These are phyloP conservation scores for Leucophora obtusa DNA, from an alignment of 2,888 invertebrate genomes.

Conservation along the genomic window DNA sequence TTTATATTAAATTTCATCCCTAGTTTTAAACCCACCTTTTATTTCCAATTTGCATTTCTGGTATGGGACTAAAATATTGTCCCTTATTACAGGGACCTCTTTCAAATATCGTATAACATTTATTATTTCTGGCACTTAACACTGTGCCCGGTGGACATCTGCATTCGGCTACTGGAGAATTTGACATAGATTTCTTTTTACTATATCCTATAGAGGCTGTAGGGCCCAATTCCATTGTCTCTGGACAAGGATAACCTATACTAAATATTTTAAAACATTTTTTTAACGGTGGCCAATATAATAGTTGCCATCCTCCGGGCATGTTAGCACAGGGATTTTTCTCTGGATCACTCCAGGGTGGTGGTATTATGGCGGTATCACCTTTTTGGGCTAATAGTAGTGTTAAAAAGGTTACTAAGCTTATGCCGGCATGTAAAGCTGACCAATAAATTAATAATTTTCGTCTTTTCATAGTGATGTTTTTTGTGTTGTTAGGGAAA, in stretches of 20 bases:
- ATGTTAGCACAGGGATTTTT: slow-evolving; percentile 90
- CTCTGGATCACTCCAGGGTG: slow-evolving; percentile 91
- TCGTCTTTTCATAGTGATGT: slow-evolving; percentile 69
- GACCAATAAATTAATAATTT: slow-evolving; percentile 72
- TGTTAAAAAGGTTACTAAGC: slow-evolving; percentile 68
- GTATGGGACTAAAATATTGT: slow-evolving; percentile 87
- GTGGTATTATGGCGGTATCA: slow-evolving; percentile 83
- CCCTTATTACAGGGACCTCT: slow-evolving; percentile 86
- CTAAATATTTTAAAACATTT: slow-evolving; percentile 93
- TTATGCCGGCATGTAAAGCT: slow-evolving; percentile 70
- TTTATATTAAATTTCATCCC: not conserved
- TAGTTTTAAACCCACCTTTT: slow-evolving; percentile 56
- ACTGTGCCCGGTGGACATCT: slow-evolving; percentile 90
- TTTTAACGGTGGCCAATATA: slow-evolving; percentile 90
- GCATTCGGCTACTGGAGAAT: slow-evolving; percentile 85
- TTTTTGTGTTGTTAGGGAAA: not conserved
- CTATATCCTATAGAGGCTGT: slow-evolving; percentile 71
- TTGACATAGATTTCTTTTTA: slow-evolving; percentile 78
- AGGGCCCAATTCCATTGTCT: slow-evolving; percentile 90
- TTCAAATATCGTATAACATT: slow-evolving; percentile 87
- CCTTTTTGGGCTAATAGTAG: slow-evolving; percentile 66
- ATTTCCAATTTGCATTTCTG: slow-evolving; percentile 70
- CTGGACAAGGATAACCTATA: slow-evolving; percentile 89
- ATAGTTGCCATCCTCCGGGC: slow-evolving; percentile 90
- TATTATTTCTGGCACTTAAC: slow-evolving; percentile 83